Conservation (phyloP, 2,888 invertebrate species). For the Drosophila differens region DNA sequence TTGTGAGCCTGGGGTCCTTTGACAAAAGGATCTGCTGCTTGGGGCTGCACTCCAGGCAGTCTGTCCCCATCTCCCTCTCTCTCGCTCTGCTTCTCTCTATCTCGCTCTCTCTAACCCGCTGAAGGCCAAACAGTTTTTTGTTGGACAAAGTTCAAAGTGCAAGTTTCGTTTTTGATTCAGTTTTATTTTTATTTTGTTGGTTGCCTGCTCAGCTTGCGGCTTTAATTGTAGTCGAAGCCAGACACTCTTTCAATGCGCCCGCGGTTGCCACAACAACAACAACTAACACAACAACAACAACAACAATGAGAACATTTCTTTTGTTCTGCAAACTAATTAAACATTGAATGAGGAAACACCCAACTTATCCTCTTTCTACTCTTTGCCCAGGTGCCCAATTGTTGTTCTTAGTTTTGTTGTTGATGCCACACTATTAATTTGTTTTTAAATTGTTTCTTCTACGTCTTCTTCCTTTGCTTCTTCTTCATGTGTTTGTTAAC, state of each 20-base stretch:
- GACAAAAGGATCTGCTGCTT: constrained; percentile 50
- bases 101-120: constrained; percentile 16
- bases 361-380: neutral
- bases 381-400: constrained; percentile 4
- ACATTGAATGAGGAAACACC: constrained; percentile 55
- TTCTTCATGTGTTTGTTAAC: constrained; percentile 34
- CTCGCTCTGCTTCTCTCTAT: neutral
- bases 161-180: constrained; percentile 45
- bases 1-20: constrained; percentile 41
- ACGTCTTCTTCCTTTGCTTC: neutral
- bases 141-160: constrained; percentile 58
- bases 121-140: constrained; percentile 44
- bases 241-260: constrained; percentile 53
- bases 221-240: constrained; percentile 69
- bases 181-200: constrained; percentile 7
- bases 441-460: constrained; percentile 72
- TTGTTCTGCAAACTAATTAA: constrained; percentile 75
- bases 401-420: constrained; percentile 11
- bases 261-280: constrained; percentile 37
- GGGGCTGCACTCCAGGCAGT: constrained; percentile 24
- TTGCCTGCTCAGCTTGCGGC: constrained; percentile 53
- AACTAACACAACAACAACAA: constrained; percentile 10
- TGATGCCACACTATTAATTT: constrained; percentile 68
- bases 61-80: neutral
- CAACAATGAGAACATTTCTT: constrained; percentile 27